Evolutionary conservation across 2,113 vertebrate genomes (phyloP), one percentile per base, ranked within the genome.

Genomic region (Grus americana): DNA sequence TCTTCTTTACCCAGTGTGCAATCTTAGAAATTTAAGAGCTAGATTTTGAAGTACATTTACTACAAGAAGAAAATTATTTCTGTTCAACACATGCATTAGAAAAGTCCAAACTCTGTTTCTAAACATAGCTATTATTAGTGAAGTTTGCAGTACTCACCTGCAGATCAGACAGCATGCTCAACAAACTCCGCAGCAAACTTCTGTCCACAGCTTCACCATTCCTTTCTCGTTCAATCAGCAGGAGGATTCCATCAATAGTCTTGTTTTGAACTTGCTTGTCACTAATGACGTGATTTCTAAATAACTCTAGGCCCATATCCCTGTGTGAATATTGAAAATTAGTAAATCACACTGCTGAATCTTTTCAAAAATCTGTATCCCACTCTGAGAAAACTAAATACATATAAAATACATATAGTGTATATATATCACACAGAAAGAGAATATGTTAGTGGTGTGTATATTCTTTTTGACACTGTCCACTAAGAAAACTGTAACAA

Each of bases 271-370:
- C 98, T 95, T 97, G 89, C 78, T 95, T 98, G 87, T 99, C 98
- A 58, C 98, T 98, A 85, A 99, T 91, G 36, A 99, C 90, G 1
- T 99, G 98, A 88, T 94, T 98, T 79, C 98, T 97, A 65, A 99
- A 99, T 13, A 99, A 98, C 73, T 99, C 98, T 59, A 99, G 92
- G 27, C 98, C 98, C 98, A 98, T 98, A 89, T 99, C 98, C 98
- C 98, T 99, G 96, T 9, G 81, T 20, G 85, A 72, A 95, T 15
- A 95, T 52, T 19, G 47, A 93, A 95, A 88, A 80, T 32, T 26
- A 78, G 61, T 14, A 65, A n/a, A 27, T 67, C 42, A 81, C 12
- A 36, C 23, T 38, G 23, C 12, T 58, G 17, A 59, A 34, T 75
- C 44, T 44, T 80, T 49, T 21, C 5, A 46, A 87, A 91, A 81